These are phyloP conservation scores for Saimiri boliviensis DNA, from an alignment of 2,113 vertebrate genomes.

Conservation along the genomic window DNA sequence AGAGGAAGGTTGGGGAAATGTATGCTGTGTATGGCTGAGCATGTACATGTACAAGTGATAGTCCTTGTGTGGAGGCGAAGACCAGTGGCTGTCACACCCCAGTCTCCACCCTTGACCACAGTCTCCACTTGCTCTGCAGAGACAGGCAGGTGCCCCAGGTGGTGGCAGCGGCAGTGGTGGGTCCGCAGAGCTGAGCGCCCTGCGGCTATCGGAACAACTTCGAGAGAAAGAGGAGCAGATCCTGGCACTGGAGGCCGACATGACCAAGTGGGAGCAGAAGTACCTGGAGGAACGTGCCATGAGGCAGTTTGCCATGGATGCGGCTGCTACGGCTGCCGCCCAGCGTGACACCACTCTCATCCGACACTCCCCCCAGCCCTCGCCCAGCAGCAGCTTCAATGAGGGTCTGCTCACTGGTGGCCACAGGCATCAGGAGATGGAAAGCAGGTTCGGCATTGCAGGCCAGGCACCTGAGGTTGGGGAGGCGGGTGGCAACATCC, in stretches of 20 bases:
- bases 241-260: conserved; percentile 96
- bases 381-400: conserved; percentile 95
- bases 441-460: conserved; percentile 89
- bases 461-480: background rate
- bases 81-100: rapidly evolving
- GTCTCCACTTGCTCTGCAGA: conserved; percentile 80
- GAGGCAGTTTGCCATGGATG: conserved; percentile 98
- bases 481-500: background rate
- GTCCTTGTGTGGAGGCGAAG: rapidly evolving
- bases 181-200: conserved; percentile 81
- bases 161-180: conserved; percentile 63
- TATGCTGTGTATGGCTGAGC: background rate
- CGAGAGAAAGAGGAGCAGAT: conserved; percentile 95
- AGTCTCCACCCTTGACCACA: background rate
- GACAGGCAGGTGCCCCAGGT: conserved; percentile 80
- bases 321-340: conserved; percentile 94
- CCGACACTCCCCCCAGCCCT: conserved; percentile 94
- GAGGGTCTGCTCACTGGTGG: conserved; percentile 90
- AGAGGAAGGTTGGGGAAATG: background rate
- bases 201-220: conserved; percentile 89
- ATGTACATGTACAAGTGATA: background rate
- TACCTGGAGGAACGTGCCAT: conserved; percentile 98
- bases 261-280: conserved; percentile 99
- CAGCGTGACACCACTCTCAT: conserved; percentile 99
- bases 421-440: conserved; percentile 97